Evolutionary conservation across 2,888 invertebrate genomes (phyloP), one percentile per base, ranked within the genome.

Genomic region (Macrophya alboannulata): DNA sequence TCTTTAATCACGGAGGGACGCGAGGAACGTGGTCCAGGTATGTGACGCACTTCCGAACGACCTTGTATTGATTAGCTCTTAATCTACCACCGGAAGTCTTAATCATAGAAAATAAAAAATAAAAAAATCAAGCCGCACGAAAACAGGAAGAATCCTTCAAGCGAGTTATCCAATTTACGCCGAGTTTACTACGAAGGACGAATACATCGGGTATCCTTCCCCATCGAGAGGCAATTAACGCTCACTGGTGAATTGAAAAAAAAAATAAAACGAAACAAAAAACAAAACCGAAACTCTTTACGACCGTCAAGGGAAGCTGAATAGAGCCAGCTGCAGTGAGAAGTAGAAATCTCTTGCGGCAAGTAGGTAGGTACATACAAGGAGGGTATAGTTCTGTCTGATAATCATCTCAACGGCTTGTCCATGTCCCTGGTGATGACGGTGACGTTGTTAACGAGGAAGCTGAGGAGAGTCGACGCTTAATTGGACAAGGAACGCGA

Each of bases 401-500:
- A 77, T 77, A 31, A 51, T 77, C 31, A 51, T 51, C 77, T 77
- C 55, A 25, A 77, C 31, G 31, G 77, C 21, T 77, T 31, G 51
- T 77, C 37, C 51, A 51, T 55, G 77, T 51, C 77, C 77, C 25
- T 77, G 37, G 6, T n/a, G 77, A 77, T 77, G 77, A 77, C 77
- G 51, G 51, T 77, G 77, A 55, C 55, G 77, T 55, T 77, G 77
- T 77, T 55, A 77, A 77, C 77, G 77, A 77, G 51, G 37, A 77
- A 77, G 77, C 77, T 55, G 51, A 51, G 55, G 51, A 55, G 37
- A 77, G 51, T 77, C 17, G 55, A 17, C 17, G 55, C 37, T 77
- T 77, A 77, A 77, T 77, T 77, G 77, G 77, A 77, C 77, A 77
- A 77, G 77, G 37, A 55, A 55, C 37, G 55, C 55, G 77, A 55